A percentile compares a stretch with the other conserved stretches of the same genome.
These are phyloP conservation scores for Tetramorium alpestre DNA, from an alignment of 1,140 invertebrate species.

Conservation along the genomic window DNA sequence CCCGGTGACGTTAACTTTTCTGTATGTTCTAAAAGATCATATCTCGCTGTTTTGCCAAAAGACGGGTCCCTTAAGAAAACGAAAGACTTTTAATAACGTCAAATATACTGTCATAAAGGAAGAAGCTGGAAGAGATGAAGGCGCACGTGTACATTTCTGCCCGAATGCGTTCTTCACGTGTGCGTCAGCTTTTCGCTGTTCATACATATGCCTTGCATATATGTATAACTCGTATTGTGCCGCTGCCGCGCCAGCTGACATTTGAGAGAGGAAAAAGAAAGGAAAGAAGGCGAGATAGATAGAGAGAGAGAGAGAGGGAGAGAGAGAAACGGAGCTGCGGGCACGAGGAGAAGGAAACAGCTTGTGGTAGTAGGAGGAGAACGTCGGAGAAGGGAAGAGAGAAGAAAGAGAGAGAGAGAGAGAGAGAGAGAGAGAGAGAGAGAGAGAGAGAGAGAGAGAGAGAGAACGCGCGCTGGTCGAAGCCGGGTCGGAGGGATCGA, in stretches of 20 bases:
- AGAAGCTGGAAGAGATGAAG: constrained; percentile 15
- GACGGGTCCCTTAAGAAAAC: background rate
- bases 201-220: constrained; percentile 22
- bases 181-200: constrained; percentile 15
- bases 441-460: constrained; percentile 64
- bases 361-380: constrained; percentile 25
- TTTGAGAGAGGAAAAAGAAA: constrained; percentile 69
- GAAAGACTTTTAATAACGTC: constrained; percentile 55
- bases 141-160: constrained; percentile 4
- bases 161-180: constrained; percentile 14
- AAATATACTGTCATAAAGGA: background rate
- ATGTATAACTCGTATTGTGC: constrained; percentile 58
- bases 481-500: constrained; percentile 78
- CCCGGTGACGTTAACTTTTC: background rate
- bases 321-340: constrained; percentile 28
- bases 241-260: constrained; percentile 66
- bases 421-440: constrained; percentile 66
- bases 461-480: constrained; percentile 73
- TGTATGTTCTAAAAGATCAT: background rate
- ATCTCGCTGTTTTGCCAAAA: constrained; percentile 55
- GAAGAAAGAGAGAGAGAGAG: constrained; percentile 65
- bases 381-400: constrained; percentile 60
- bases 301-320: constrained; percentile 7
- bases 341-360: constrained; percentile 34
- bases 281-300: constrained; percentile 52